Base-by-base conservation (phyloP, 1,140 invertebrate genomes). In the Hetaerina americana region DNA sequence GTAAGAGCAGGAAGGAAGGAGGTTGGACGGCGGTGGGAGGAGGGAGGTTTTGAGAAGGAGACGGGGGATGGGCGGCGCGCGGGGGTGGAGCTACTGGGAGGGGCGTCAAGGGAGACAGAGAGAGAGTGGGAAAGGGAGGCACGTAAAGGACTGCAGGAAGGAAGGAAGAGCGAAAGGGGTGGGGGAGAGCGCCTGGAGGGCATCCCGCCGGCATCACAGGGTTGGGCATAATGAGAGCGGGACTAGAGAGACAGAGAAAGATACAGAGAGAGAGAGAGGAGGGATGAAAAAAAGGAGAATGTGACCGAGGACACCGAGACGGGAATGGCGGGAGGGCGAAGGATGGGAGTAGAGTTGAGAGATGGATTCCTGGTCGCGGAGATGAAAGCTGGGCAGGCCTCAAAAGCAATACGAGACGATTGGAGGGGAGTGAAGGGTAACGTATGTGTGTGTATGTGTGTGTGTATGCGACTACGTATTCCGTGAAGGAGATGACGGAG, bases 81-180 rank as follows among this genome's bases (percentile, higher is more conserved):
- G 66, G 66, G 26, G 29, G 25, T n/a, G 24, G 71, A 66, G 72
- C n/a, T n/a, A n/a, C n/a, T n/a, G n/a, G 57, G 49, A 70, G 67
- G 66, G 72, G 49, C 31, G 68, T 22, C 18, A 68, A 66, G 40
- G 40, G 29, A 26, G 26, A 27, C 27, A 66, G 71, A 49, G 24
- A 26, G 66, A 24, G 70, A 71, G 29, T 66, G 70, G 26, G 68
- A 66, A 71, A 70, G 72, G 71, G 69, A 40, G 70, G 69, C 66
- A n/a, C n/a, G 26, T 70, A 66, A 71, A 70, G 72, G 71, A 68
- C 27, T 71, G 69, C 66, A n/a, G n/a, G n/a, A n/a, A n/a, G n/a
- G n/a, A n/a, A 29, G 72, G 73, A 68, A 40, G 69, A 70, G 71
- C n/a, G 26, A 49, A 68, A 57, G 25, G 26, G 68, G 67, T 28